Base-by-base conservation (phyloP, 2,113 vertebrate genomes). In the Tetrax tetrax region DNA sequence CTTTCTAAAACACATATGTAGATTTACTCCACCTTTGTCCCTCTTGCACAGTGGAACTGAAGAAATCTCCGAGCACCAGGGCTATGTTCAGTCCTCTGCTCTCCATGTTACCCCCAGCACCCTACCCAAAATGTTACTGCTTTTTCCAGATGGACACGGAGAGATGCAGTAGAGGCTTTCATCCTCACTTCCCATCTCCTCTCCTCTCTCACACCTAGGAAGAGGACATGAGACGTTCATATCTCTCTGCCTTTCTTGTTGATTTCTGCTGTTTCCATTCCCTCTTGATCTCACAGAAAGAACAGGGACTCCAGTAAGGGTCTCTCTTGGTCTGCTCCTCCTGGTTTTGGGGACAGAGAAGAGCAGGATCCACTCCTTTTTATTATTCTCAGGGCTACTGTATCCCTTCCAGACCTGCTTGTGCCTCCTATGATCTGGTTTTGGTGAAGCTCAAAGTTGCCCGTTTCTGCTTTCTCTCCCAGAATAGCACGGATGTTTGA, bases 171-270 rank as follows among this genome's bases (percentile, higher is more conserved):
- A 75, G 57, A 72, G 13, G 9, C 7, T 75, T n/a, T 77, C 7
- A 57, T 60, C 20, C 56, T 89, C 0, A 0, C 37, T 63, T 60
- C 38, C 19, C 3, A 2, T 19, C 43, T 84, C n/a, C 18, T 85
- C 19, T 53, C 22, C 47, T 80, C 29, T 75, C 24, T 57, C 1
- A 2, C 22, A 28, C 27, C 33, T 33, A 33, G 41, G 51, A 78
- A 63, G 4, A 23, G 56, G 6, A 24, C 14, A 71, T n/a, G 35
- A 75, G 29, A n/a, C 6, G 2, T 24, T 61, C 0, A 0, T 24
- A 11, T 51, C 16, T 68, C 63, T 57, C 53, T 10, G 48, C 12
- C 3, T 7, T 64, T 82, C 19, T 8, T 71, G 27, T 0, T 66
- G 72, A 48, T 83, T 91, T 81, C 47, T 91, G 56, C 25, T 79